These are phyloP conservation scores for Sesamia inferens DNA, from an alignment of 2,888 invertebrate genomes.

Conservation along the genomic window DNA sequence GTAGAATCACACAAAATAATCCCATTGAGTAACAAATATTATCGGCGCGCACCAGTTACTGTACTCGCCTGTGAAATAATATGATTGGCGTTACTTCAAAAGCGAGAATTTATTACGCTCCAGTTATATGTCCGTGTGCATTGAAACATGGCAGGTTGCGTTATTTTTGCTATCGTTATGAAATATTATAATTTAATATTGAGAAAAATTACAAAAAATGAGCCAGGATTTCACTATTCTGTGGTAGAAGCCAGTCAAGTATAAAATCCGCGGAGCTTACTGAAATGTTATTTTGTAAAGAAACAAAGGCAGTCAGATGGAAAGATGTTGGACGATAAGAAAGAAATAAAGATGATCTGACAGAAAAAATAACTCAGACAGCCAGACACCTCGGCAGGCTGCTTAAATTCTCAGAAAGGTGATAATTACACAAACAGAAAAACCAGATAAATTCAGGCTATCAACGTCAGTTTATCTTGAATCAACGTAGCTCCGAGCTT, in stretches of 20 bases:
- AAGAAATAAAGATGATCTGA: conserved; percentile 1
- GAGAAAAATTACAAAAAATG: conserved; percentile 51
- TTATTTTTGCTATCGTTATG: conserved; percentile 67
- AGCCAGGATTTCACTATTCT: conserved; percentile 32
- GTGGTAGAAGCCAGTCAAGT: conserved; percentile 41
- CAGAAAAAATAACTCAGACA: conserved; percentile 21
- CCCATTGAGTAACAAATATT: conserved; percentile 65
- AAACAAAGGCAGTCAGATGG: conserved; percentile 28
- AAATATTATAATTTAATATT: conserved; percentile 65
- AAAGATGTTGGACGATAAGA: conserved; percentile 37
- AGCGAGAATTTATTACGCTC: conserved; percentile 80
- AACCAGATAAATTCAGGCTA: conserved; percentile 34
- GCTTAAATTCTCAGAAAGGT: conserved; percentile 28
- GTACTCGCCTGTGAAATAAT: conserved; percentile 67
- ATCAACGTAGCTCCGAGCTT: conserved; percentile 33
- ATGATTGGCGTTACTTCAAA: conserved; percentile 71
- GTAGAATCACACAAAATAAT: conserved; percentile 61
- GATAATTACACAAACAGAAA: conserved; percentile 46
- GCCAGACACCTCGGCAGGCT: conserved; percentile 7
- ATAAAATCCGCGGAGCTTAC: conserved; percentile 42
- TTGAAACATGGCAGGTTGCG: conserved; percentile 77
- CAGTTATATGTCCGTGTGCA: conserved; percentile 78
- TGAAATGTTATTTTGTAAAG: conserved; percentile 31
- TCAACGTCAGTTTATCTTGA: conserved; percentile 50
- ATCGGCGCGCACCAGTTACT: conserved; percentile 62